A percentile compares a stretch with the other conserved stretches of the same genome.
Conservation (phyloP, 2,797 vertebrate genomes). For the Smutsia temminckii region DNA sequence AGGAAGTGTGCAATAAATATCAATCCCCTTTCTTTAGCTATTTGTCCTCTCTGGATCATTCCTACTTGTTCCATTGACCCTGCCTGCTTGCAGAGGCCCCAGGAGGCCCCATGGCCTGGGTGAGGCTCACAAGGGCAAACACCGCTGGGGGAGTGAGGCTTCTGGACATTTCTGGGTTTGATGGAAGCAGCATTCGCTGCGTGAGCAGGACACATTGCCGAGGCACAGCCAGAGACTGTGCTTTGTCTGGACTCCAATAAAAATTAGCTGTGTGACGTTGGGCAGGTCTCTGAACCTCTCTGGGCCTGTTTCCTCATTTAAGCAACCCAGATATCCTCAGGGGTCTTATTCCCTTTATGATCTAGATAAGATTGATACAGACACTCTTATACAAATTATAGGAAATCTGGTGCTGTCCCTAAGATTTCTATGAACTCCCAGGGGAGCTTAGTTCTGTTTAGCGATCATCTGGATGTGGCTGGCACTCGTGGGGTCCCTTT, state of each 20-base stretch:
- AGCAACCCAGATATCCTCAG: not conserved
- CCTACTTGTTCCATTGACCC: not conserved
- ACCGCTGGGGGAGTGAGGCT: no score
- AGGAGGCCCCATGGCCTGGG: not conserved
- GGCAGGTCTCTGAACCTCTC: not conserved
- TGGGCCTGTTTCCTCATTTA: not conserved
- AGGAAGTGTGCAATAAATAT: not conserved
- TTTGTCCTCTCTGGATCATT: not conserved
- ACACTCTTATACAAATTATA: not conserved
- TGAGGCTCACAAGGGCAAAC: not conserved
- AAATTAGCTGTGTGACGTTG: not conserved
- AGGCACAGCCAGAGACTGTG: not conserved
- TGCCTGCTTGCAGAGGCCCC: not conserved
- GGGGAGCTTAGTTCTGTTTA: not conserved
- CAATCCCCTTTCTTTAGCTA: not conserved
- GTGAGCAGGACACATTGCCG: not conserved
- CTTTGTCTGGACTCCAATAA: not conserved
- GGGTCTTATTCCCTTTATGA: not conserved
- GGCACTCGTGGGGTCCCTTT: not conserved
- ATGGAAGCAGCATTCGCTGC: not conserved
- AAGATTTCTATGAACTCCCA: not conserved
- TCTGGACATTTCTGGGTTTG: not conserved
- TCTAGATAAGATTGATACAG: not conserved
- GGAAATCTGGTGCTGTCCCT: not conserved
- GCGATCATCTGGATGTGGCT: not conserved